phyloP scores from a whole-genome alignment of 2,113 vertebrate genomes.

The Oophaga pumilio region DNA sequence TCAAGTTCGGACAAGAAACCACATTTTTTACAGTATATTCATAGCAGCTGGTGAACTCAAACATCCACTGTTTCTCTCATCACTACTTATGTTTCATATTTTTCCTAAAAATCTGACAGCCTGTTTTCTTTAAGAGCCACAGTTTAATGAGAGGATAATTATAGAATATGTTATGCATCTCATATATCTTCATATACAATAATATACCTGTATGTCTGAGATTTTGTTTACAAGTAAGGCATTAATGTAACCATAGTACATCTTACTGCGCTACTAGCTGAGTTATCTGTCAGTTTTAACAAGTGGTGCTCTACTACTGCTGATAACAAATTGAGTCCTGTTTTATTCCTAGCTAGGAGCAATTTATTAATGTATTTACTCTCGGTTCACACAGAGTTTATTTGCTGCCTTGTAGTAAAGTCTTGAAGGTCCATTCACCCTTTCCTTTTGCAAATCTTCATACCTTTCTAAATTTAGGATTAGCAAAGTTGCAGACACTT shows the following conservation, averaged over 20 bases:
- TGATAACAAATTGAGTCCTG: conserved; percentile 54
- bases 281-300: conserved; percentile 51
- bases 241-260: conserved; percentile 31
- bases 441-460: conserved; percentile 10
- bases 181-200: neutral
- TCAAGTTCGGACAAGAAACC: no score
- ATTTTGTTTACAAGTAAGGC: conserved; percentile 31
- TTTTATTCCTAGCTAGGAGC: conserved; percentile 53
- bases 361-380: conserved; percentile 56
- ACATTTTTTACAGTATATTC: no score
- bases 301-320: conserved; percentile 53
- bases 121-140: neutral
- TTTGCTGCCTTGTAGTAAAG: conserved; percentile 47
- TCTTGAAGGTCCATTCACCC: conserved; percentile 32
- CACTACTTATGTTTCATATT: neutral
- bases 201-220: neutral
- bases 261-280: conserved; percentile 41
- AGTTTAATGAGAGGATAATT: neutral
- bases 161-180: neutral
- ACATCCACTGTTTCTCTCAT: no score
- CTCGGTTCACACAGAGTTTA: conserved; percentile 51
- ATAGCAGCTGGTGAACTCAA: no score
- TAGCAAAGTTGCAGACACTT: conserved; percentile 20
- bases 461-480: conserved; percentile 38
- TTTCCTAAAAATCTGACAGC: neutral